Evolutionary conservation across 2,113 vertebrate genomes (phyloP).

Genomic region (Junco hyemalis): DNA sequence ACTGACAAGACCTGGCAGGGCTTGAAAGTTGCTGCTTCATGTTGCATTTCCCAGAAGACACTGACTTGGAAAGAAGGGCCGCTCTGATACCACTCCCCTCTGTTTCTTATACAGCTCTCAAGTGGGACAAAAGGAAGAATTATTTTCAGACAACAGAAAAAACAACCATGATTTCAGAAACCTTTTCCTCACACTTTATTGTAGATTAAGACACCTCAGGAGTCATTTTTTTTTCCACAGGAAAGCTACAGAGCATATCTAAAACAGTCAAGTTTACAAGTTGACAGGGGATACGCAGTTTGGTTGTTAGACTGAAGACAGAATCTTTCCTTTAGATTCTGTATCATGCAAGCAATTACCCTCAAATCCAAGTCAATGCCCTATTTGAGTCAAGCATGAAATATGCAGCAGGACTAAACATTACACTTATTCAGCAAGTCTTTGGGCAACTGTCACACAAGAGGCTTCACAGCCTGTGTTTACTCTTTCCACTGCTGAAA

Average conservation of each 20-base stretch:
- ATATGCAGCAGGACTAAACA: not conserved
- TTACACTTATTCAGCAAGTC: not conserved
- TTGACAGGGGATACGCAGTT: not conserved
- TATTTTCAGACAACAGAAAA: slow-evolving; percentile 8
- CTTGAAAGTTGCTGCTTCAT: not conserved
- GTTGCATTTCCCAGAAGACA: slow-evolving; percentile 22
- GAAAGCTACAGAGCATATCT: not conserved
- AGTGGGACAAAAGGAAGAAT: not conserved
- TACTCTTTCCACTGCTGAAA: not conserved
- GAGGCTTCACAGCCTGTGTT: not conserved
- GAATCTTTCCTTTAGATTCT: not conserved
- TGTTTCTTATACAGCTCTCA: not conserved
- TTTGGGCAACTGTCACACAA: not conserved
- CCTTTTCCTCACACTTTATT: not conserved
- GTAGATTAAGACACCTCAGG: not conserved
- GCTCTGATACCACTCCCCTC: not conserved
- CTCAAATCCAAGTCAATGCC: slow-evolving; percentile 4
- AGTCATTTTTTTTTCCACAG: not conserved
- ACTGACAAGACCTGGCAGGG: not conserved
- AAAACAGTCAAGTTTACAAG: not conserved
- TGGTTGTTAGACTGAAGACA: not conserved
- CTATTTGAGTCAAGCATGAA: not conserved
- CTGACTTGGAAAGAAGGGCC: not conserved
- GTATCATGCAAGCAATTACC: not conserved
- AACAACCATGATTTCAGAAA: not conserved